Evolutionary conservation across 2,113 vertebrate genomes (phyloP).

Genomic region (Dryoscopus gambensis): DNA sequence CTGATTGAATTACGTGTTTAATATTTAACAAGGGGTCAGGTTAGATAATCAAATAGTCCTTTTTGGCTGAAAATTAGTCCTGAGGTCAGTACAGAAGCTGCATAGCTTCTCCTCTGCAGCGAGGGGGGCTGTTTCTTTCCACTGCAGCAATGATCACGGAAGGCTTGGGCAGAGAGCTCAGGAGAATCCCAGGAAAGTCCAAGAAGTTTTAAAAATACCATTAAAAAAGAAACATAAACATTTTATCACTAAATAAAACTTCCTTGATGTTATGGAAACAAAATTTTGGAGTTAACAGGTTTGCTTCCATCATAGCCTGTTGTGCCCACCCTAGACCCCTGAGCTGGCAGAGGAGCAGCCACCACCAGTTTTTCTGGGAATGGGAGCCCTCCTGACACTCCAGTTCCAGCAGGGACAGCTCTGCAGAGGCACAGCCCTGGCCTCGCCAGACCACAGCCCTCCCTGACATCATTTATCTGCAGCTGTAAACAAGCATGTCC

Average conservation of each 20-base stretch:
- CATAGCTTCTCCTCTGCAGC: background rate
- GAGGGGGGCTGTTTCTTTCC: background rate
- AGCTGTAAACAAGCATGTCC: background rate
- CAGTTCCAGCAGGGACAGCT: background rate
- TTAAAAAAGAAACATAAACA: background rate
- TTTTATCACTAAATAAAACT: background rate
- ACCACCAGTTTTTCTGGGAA: rapidly evolving
- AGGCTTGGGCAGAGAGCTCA: background rate
- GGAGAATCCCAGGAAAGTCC: background rate
- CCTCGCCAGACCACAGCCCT: background rate
- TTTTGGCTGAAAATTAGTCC: background rate
- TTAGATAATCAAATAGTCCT: background rate
- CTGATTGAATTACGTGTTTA: background rate
- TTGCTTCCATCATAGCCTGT: background rate
- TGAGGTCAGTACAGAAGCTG: background rate
- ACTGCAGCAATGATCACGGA: rapidly evolving
- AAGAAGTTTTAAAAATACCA: background rate
- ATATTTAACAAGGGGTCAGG: background rate
- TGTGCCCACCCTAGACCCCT: background rate
- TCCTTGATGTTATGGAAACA: background rate
- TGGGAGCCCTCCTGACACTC: background rate
- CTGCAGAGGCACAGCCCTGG: background rate
- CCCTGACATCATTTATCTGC: background rate
- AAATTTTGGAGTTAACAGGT: background rate
- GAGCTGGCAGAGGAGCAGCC: background rate